These are phyloP conservation scores for Erinaceus europaeus DNA, from an alignment of 2,113 vertebrate species.

Conservation along the genomic window DNA sequence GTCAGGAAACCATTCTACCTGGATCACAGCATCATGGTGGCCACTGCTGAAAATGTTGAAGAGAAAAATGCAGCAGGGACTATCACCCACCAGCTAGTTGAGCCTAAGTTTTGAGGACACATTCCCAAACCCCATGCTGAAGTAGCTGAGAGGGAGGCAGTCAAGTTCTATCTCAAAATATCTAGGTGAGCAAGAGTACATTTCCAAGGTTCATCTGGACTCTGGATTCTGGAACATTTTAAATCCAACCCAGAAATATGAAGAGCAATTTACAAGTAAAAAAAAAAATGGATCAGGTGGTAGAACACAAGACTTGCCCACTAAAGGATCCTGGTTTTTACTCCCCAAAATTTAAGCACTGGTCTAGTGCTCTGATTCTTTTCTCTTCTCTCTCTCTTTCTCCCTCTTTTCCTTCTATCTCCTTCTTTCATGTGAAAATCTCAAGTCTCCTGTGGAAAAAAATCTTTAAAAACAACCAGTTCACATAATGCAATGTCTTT, in stretches of 20 bases:
- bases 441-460: too few species aligned
- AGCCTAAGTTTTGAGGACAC: not conserved
- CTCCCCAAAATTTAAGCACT: too few species aligned
- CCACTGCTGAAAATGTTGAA: not conserved
- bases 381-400: not conserved
- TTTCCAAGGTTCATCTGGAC: not conserved
- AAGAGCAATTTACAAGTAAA: not conserved
- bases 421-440: too few species aligned
- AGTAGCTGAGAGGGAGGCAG: accelerated
- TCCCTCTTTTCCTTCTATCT: not conserved
- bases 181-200: not conserved
- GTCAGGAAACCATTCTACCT: not conserved
- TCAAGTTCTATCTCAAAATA: not conserved
- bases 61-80: not conserved
- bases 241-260: not conserved
- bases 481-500: too few species aligned
- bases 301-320: too few species aligned
- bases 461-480: too few species aligned
- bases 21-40: too few species aligned
- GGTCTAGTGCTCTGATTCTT: not conserved
- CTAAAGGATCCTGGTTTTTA: too few species aligned
- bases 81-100: not conserved
- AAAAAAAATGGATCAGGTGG: too few species aligned
- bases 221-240: not conserved
- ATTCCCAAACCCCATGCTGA: not conserved